Percentiles rank a stretch among this genome's conserved stretches.
Conservation (phyloP, 37 sponge, comb jelly and placozoan species). For the Hexactinellida sp. region DNA sequence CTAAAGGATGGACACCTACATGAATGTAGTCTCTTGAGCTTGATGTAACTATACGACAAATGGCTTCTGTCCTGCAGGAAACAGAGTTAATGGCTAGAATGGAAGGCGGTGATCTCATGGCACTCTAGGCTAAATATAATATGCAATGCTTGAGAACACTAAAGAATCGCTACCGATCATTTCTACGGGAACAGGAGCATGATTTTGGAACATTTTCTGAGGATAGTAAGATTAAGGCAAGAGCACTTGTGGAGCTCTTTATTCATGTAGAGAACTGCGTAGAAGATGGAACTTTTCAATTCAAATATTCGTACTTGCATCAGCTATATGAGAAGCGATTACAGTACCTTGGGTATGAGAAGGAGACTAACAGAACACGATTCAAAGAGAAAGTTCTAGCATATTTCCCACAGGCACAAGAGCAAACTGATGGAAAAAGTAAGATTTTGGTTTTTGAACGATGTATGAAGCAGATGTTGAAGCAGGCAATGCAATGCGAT, state of each 20-base stretch:
- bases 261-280: background rate
- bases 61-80: background rate
- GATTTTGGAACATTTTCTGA: too few species aligned
- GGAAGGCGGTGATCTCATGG: conserved; percentile 4
- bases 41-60: background rate
- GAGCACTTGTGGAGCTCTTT: conserved; percentile 4
- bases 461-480: conserved; percentile 16
- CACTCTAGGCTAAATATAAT: conserved; percentile 11
- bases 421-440: conserved; percentile 17
- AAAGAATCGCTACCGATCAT: background rate
- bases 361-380: background rate
- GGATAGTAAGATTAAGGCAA: too few species aligned
- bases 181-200: background rate
- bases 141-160: background rate
- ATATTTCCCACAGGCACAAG: background rate
- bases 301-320: background rate
- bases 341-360: background rate
- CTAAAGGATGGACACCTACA: too few species aligned
- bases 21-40: background rate
- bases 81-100: too few species aligned
- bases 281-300: conserved; percentile 15
- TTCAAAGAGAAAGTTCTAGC: background rate
- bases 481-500: background rate
- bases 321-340: background rate
- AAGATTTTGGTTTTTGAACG: conserved; percentile 14